Evolutionary conservation across 2,797 vertebrate genomes (phyloP).

Genomic region (Phataginus tetradactyla): DNA sequence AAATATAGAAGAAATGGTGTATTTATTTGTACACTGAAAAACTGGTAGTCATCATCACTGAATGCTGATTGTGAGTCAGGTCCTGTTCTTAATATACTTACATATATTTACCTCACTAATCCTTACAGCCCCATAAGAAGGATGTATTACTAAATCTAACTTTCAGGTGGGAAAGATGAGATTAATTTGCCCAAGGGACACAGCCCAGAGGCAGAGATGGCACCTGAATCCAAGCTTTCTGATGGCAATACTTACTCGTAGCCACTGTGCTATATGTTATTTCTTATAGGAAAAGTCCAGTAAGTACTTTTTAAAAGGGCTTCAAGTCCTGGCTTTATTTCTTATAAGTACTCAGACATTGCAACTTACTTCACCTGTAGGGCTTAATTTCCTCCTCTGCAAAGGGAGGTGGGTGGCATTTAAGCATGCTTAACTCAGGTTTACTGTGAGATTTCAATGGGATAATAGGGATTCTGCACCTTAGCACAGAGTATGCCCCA

Average conservation of each 20-base stretch:
- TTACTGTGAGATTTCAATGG: neutral
- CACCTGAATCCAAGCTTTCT: neutral
- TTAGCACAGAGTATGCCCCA: neutral
- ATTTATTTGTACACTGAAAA: neutral
- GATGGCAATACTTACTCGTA: neutral
- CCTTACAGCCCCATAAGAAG: neutral
- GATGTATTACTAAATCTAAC: neutral
- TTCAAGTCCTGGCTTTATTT: neutral
- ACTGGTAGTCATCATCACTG: neutral
- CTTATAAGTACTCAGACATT: neutral
- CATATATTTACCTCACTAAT: neutral
- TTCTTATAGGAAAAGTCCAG: neutral
- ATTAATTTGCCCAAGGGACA: neutral
- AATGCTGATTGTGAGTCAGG: neutral
- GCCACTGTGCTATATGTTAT: neutral
- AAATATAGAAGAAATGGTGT: neutral
- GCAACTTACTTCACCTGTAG: neutral
- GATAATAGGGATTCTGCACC: neutral
- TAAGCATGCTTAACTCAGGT: neutral
- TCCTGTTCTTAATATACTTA: neutral
- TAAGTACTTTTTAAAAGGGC: neutral
- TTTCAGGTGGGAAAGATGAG: neutral
- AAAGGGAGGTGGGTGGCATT: neutral
- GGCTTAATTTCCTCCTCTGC: neutral
- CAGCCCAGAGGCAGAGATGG: neutral